phyloP scores from a whole-genome alignment of 2,113 vertebrate genomes.

The Cochlearius cochlearius region DNA sequence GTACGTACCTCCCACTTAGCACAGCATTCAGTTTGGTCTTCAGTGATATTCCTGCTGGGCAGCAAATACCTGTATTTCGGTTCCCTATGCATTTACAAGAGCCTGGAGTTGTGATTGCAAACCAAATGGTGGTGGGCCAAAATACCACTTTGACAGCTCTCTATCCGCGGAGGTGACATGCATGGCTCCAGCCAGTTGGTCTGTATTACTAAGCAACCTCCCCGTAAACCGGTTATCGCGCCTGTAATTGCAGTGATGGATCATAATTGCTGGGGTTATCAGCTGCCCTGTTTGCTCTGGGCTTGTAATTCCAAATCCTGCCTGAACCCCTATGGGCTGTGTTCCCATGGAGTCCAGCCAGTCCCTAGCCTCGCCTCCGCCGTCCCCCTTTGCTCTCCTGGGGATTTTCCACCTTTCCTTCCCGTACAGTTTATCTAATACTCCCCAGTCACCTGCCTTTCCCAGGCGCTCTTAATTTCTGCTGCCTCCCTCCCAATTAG shows the following conservation, averaged over 20 bases:
- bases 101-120: background rate
- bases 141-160: background rate
- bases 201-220: background rate
- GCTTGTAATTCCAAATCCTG: background rate
- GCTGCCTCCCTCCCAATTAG: background rate
- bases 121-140: background rate
- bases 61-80: background rate
- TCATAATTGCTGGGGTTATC: background rate
- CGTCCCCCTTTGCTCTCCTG: background rate
- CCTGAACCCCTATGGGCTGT: background rate
- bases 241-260: background rate
- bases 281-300: background rate
- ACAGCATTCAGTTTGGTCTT: background rate
- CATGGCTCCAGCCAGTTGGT: background rate
- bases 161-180: rapidly evolving
- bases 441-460: background rate
- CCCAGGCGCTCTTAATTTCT: background rate
- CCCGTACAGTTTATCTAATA: background rate
- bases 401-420: background rate
- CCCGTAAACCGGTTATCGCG: rapidly evolving
- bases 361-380: background rate
- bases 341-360: background rate
- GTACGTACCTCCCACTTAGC: background rate
- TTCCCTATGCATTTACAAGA: background rate
- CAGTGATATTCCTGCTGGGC: background rate